Base-by-base conservation (phyloP, 2,113 vertebrate species). In the Numida meleagris region DNA sequence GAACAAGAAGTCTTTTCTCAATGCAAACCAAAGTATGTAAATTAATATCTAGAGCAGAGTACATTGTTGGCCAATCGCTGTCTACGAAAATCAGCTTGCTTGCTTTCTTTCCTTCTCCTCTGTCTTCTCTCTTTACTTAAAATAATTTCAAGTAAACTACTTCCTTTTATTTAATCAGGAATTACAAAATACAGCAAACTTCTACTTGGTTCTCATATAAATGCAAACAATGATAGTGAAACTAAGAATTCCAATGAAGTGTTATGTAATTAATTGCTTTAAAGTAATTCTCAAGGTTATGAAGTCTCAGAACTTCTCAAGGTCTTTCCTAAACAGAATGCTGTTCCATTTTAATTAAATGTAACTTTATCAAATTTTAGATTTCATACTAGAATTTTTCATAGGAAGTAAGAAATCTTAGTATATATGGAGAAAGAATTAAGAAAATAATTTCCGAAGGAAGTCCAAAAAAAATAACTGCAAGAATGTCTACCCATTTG, bases 171-270 rank as follows among this genome's bases (percentile, higher is more conserved):
- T 94, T 94, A 88, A 93, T 34, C 51, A 67, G 34, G 74, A 50
- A 2, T 14, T 38, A 34, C 16, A 85, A 79, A 84, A 67, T 46
- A 61, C 25, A 70, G 20, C 18, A 80, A 67, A 80, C 14, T 48
- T 78, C 15, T 61, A 24, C 43, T 87, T 81, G 34, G 10, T 88
- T 88, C 55, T 77, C 91, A 90, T 93, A 90, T 83, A 88, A 94
- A 95, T 77, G 79, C 59, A 91, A 93, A 90, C 91, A 92, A 74
- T 89, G 82, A 48, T 62, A 57, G 46, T 70, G 73, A 38, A 88
- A 74, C 51, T 59, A 83, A 77, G 61, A 93, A 74, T 71, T 45
- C n/a, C 51, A 86, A 63, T 17, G 45, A 88, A 36, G 4, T 68
- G 27, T n/a, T 88, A 36, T 21, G 18, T 63, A 77, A 94, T 86